Conservation (phyloP, 2,113 vertebrate genomes). For the Chloropsis hardwickii region DNA sequence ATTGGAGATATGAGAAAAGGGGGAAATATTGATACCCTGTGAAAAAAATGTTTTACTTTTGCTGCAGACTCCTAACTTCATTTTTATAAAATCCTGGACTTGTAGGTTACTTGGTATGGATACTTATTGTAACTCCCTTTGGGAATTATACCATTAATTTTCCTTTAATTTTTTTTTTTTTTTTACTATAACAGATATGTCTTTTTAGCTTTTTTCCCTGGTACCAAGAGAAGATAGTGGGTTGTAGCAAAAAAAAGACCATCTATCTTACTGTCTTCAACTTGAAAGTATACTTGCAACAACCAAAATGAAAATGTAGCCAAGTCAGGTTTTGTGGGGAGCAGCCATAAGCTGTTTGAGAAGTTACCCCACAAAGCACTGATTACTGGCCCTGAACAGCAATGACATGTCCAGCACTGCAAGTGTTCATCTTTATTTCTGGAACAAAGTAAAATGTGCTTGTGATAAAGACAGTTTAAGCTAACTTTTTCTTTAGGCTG, state of each 20-base stretch:
- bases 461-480: background rate
- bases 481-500: background rate
- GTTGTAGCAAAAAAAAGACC: background rate
- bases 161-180: background rate
- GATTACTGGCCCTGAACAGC: background rate
- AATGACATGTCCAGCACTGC: background rate
- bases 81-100: background rate
- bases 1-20: background rate
- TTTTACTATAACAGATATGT: background rate
- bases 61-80: background rate
- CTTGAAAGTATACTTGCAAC: background rate
- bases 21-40: background rate
- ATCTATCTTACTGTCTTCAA: background rate
- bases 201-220: background rate
- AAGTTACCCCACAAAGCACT: background rate
- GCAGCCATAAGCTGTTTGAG: background rate
- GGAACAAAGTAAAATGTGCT: background rate
- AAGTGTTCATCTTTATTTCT: background rate
- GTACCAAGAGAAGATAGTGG: background rate
- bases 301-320: background rate
- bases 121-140: background rate
- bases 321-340: background rate
- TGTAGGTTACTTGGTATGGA: rapidly evolving
- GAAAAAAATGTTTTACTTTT: background rate
- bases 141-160: background rate